phyloP scores from a whole-genome alignment of 35 echinoderm and acorn worm species.

The Lytechinus variegatus region DNA sequence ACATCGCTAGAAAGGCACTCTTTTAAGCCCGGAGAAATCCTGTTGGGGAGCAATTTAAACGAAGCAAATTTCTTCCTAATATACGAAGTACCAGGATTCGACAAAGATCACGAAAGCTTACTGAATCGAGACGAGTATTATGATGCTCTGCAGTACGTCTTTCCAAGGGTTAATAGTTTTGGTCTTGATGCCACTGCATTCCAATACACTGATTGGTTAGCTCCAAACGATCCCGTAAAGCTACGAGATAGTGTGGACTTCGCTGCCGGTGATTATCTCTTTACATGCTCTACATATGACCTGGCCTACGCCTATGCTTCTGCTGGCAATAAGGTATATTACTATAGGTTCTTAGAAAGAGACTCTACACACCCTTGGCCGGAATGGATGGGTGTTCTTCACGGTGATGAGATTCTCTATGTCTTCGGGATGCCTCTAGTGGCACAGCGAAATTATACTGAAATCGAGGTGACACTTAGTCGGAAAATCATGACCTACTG shows the following conservation, averaged over 20 bases:
- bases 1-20: conserved; percentile 57
- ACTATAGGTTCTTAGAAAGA: conserved; percentile 83
- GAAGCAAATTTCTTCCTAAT: conserved; percentile 89
- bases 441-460: conserved; percentile 56
- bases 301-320: conserved; percentile 70
- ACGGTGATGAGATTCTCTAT: conserved; percentile 95
- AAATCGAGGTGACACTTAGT: conserved; percentile 75
- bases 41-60: conserved; percentile 85
- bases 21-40: conserved; percentile 71
- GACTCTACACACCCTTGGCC: conserved; percentile 78
- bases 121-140: conserved; percentile 60
- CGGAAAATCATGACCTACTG: conserved; percentile 86
- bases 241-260: conserved; percentile 80
- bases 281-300: conserved; percentile 79
- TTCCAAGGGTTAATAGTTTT: conserved; percentile 78
- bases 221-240: conserved; percentile 61
- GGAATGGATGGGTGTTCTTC: conserved; percentile 98
- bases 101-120: conserved; percentile 66
- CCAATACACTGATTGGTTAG: conserved; percentile 86
- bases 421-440: conserved; percentile 86
- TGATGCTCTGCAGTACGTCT: conserved; percentile 56
- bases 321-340: conserved; percentile 72
- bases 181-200: conserved; percentile 81
- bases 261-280: conserved; percentile 69
- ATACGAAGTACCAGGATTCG: conserved; percentile 69